A percentile compares a stretch with the other conserved stretches of the same genome.
phyloP scores from a whole-genome alignment of 1,140 invertebrate species.

The Sweltsa coloradensis region DNA sequence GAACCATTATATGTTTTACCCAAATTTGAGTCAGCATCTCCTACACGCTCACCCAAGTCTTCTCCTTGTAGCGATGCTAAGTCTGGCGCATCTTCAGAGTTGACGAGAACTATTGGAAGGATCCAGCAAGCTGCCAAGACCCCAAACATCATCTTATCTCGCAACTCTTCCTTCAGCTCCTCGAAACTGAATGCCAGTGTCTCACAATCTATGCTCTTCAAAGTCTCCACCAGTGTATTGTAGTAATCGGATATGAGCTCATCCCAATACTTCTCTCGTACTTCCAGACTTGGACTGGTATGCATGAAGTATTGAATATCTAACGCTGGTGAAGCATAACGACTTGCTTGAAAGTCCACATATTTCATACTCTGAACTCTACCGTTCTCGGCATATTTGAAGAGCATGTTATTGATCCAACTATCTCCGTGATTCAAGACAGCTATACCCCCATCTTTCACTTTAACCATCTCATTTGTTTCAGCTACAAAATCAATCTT shows the following conservation, averaged over 20 bases:
- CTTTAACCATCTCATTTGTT: not conserved
- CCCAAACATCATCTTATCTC: no score
- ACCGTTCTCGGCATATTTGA: no score
- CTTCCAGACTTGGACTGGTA: conserved; percentile 30
- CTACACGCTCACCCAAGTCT: no score
- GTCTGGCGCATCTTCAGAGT: no score
- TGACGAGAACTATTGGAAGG: no score
- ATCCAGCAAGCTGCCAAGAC: no score
- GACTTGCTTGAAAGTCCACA: conserved; percentile 17
- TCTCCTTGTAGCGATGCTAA: no score
- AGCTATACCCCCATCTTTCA: not conserved
- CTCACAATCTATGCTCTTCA: conserved; percentile 30
- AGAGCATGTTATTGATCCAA: conserved; percentile 42
- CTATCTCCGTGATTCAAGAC: conserved; percentile 38
- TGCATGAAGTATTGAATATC: conserved; percentile 45
- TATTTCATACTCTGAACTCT: no score
- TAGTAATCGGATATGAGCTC: conserved; percentile 32
- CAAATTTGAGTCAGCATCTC: no score
- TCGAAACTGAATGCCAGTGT: no score
- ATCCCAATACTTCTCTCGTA: conserved; percentile 27
- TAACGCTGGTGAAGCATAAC: conserved; percentile 31
- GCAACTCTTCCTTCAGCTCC: no score
- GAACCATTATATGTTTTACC: no score
- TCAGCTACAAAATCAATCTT: not conserved
- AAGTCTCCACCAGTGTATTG: conserved; percentile 21